Base-by-base conservation (phyloP, 2,113 vertebrate genomes). In the Formicarius rufipectus region DNA sequence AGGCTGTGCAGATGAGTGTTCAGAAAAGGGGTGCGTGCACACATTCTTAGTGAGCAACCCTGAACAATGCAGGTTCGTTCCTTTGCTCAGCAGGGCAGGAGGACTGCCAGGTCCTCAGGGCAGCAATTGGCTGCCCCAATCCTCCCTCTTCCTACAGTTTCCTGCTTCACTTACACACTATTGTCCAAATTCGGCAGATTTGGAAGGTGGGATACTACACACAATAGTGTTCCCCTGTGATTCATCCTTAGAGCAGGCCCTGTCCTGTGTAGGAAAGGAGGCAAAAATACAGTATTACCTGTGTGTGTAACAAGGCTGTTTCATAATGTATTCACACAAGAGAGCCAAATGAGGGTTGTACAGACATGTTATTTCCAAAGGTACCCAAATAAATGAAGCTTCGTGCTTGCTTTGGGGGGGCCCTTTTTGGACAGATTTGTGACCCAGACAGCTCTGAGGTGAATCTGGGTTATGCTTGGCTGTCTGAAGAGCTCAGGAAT, bases 231-330 rank as follows among this genome's bases (percentile, higher is more conserved):
- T 87, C 74, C 68, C 18, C 58, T 95, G 92, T 97, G 96, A 97
- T 92, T 97, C 95, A 97, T 89, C 35, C 63, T 56, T 22, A 52
- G 68, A 95, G 94, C 96, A 95, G 92, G 95, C 92, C 90, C 88
- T 71, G 72, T 93, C 95, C 92, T 95, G 94, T 47, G 79, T 10
- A 84, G 92, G 72, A 86, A 84, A 89, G 76, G 77, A 84, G 73
- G 68, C 68, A 92, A 83, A 90, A 91, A 45, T 44, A 53, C 74
- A 80, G 19, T 66, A 56, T 40, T 88, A 52, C 53, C 76, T 55
- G 9, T 74, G 59, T 87, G 56, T 95, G 55, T 77, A 80, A 90
- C 85, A 72, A 75, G 75, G 67, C 75, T 93, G 49, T 95, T 90
- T 97, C 94, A 81, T 95, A 88, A 95, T 18, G 18, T 14, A 35